These are phyloP conservation scores for Rhynchonycteris naso DNA, from an alignment of 2,797 vertebrate species.

Conservation along the genomic window DNA sequence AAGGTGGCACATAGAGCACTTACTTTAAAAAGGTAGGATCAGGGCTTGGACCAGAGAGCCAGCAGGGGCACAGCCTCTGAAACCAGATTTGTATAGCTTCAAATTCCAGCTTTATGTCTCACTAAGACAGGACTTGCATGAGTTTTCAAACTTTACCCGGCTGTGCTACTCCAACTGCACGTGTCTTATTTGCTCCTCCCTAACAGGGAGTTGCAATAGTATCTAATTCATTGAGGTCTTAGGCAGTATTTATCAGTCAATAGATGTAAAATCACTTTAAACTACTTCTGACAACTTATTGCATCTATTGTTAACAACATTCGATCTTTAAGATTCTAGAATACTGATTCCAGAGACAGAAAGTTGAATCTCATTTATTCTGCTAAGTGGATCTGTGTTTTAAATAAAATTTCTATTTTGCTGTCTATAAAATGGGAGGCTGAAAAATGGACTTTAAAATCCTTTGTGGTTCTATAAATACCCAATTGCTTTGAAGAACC, in stretches of 20 bases:
- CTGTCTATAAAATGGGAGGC: neutral
- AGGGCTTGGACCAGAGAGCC: neutral
- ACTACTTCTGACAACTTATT: neutral
- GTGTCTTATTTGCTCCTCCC: neutral
- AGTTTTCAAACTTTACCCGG: neutral
- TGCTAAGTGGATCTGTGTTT: neutral
- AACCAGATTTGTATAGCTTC: neutral
- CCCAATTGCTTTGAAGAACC: neutral
- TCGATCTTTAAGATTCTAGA: neutral
- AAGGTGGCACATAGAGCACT: neutral
- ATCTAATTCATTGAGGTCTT: neutral
- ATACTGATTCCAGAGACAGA: neutral
- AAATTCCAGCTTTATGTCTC: neutral
- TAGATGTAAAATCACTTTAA: neutral
- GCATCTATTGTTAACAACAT: neutral
- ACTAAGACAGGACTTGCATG: neutral
- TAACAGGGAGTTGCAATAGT: neutral
- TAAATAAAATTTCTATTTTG: conserved; percentile 36
- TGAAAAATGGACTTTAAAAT: conserved; percentile 50
- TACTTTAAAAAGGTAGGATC: neutral
- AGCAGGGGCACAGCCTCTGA: neutral
- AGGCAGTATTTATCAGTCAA: neutral
- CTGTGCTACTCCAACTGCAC: neutral
- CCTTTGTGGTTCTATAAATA: neutral
- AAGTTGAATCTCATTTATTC: neutral